Base-by-base conservation (phyloP, 1,140 invertebrate genomes). In the Meloidogyne exigua region DNA sequence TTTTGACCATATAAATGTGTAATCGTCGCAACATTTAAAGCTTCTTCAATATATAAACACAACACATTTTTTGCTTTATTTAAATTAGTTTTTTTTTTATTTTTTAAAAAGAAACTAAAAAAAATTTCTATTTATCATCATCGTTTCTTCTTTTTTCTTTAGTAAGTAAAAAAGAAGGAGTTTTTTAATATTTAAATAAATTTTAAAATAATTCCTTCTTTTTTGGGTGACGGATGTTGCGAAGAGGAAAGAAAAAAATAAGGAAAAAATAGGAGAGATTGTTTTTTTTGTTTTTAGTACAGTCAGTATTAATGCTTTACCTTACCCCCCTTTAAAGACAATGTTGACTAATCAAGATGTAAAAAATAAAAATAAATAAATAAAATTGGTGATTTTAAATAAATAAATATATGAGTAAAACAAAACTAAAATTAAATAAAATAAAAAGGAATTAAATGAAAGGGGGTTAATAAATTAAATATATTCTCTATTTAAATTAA, bases 121-220 rank as follows among this genome's bases (percentile, higher is more conserved):
- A 9, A 57, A 49, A 13, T 49, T n/a, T 57, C 49, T 57, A n/a
- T 18, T 18, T 18, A 18, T 49, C 44, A 49, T 49, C 15, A 49
- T 49, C 15, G 13, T 18, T 44, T 49, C 18, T 18, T 4, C 44
- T 49, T n/a, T 18, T 49, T 15, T 2, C 7, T 32, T 32, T 32
- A 32, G 28, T 32, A 2, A 32, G 28, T 32, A 32, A 32, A 32
- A 32, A 32, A 32, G 28, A 39, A n/a, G 10, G 9, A 12, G 18
- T n/a, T 57, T 57, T 57, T 57, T 57, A 57, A n/a, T 57, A 57
- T 57, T 57, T 57, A 57, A 57, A 57, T 57, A 57, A 57, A n/a
- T 57, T 57, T 57, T 57, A 57, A 7, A 57, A n/a, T n/a, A 9
- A 57, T 0, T 49, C 18, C n/a, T n/a, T n/a, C n/a, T n/a, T n/a